These are phyloP conservation scores for Athene noctua DNA, from an alignment of 2,113 vertebrate genomes.

Conservation along the genomic window DNA sequence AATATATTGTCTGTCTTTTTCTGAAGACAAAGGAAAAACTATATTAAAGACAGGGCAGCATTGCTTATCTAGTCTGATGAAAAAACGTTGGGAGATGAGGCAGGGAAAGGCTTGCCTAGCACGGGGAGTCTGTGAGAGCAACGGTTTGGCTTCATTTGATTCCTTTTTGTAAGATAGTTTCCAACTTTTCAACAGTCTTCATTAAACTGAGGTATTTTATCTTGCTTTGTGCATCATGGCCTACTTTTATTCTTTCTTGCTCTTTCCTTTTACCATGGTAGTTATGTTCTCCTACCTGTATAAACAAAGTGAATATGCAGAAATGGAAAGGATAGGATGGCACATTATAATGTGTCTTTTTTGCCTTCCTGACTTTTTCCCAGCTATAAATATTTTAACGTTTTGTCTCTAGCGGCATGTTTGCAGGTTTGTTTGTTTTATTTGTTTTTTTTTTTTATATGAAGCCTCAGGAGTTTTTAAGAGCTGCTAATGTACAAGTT, in stretches of 20 bases:
- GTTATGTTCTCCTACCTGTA: not conserved
- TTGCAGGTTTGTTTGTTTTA: not conserved
- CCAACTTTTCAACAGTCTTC: not conserved
- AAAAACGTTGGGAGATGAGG: not conserved
- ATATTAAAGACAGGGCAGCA: not conserved
- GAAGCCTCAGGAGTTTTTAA: not conserved
- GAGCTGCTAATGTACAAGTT: not conserved
- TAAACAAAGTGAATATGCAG: not conserved
- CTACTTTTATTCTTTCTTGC: not conserved
- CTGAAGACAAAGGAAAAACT: not conserved
- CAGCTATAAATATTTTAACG: not conserved
- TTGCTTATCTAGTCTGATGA: not conserved
- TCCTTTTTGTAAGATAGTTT: not conserved
- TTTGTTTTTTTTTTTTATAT: not conserved
- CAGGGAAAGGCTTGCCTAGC: not conserved
- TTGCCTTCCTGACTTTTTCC: not conserved
- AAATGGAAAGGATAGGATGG: not conserved
- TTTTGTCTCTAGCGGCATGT: not conserved
- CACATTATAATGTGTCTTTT: not conserved
- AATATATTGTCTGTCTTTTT: constrained; percentile 2
- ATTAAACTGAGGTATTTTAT: not conserved
- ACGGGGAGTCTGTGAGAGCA: not conserved
- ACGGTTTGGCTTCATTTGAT: not conserved
- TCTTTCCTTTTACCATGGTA: not conserved
- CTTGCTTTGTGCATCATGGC: not conserved